Conservation (phyloP, 2,888 invertebrate species). For the Nomada hirtipes region DNA sequence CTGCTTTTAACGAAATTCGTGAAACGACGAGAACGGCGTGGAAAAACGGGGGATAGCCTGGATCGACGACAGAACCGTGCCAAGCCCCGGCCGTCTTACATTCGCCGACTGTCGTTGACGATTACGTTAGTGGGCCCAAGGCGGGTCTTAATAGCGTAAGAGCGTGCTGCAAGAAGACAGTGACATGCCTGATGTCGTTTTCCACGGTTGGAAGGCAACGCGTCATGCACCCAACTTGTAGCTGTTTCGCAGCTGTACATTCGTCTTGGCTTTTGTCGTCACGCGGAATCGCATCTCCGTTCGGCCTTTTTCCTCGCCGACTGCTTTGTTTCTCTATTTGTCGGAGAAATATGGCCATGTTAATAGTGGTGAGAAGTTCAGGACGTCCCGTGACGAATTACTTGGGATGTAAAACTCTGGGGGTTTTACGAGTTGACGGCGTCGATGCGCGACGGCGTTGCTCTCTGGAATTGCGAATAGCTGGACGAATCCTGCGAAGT, state of each 20-base stretch:
- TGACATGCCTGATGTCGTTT: slow-evolving; percentile 57
- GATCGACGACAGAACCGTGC: slow-evolving; percentile 8
- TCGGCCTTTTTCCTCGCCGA: not conserved
- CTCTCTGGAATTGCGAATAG: too few species aligned
- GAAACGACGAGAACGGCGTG: slow-evolving; percentile 25
- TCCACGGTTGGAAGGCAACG: slow-evolving; percentile 37
- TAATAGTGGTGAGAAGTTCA: slow-evolving; percentile 4
- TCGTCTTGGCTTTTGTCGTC: slow-evolving; percentile 40
- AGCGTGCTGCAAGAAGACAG: slow-evolving; percentile 47
- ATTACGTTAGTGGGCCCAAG: slow-evolving; percentile 64
- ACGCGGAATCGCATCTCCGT: slow-evolving; percentile 21
- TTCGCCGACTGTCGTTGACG: slow-evolving; percentile 64
- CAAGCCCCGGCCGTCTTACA: slow-evolving; percentile 38
- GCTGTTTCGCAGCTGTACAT: not conserved
- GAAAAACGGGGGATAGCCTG: slow-evolving; percentile 1
- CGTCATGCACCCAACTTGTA: slow-evolving; percentile 15
- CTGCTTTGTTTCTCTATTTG: not conserved
- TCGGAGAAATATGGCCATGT: slow-evolving; percentile 26
- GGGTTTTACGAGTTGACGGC: not conserved
- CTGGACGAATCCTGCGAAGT: too few species aligned
- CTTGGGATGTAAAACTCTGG: not conserved
- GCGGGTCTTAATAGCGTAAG: slow-evolving; percentile 56
- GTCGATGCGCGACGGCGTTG: not conserved
- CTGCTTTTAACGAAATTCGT: slow-evolving; percentile 25
- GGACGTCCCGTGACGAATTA: slow-evolving; percentile 12